phyloP scores from a whole-genome alignment of 2,797 vertebrate species.

The Rhynchotus rufescens region DNA sequence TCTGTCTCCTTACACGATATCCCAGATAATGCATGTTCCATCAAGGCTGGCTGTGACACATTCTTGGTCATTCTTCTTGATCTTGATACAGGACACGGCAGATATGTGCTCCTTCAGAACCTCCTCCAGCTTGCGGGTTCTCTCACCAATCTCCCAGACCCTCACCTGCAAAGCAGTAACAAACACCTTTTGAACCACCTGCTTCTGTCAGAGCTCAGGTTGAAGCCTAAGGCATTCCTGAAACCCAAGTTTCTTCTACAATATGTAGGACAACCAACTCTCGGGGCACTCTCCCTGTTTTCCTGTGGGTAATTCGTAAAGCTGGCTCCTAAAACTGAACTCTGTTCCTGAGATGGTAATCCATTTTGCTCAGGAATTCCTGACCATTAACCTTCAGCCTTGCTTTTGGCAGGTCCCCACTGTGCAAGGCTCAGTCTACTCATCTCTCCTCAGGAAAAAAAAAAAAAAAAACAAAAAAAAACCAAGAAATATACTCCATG shows the following conservation, averaged over 20 bases:
- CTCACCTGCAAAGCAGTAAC: constrained; percentile 81
- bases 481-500: background rate
- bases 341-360: background rate
- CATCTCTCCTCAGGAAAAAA: background rate
- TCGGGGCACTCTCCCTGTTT: rapidly evolving
- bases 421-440: background rate
- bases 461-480: background rate
- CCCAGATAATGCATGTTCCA: constrained; percentile 92
- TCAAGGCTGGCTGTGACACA: constrained; percentile 89
- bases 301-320: background rate
- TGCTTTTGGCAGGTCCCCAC: background rate
- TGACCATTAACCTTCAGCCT: background rate
- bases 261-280: background rate
- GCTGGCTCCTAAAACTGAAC: background rate
- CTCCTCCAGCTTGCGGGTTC: constrained; percentile 78
- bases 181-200: background rate
- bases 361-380: background rate
- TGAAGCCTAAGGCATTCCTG: background rate
- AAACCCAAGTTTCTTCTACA: background rate
- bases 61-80: constrained; percentile 86
- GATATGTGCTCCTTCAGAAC: constrained; percentile 88
- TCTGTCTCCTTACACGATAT: constrained; percentile 85
- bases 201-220: background rate
- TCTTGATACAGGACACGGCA: constrained; percentile 84
- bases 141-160: constrained; percentile 84